Percentiles rank a stretch among this genome's conserved stretches.
phyloP scores from a whole-genome alignment of 1,140 invertebrate species.

The Cotesia typhae region DNA sequence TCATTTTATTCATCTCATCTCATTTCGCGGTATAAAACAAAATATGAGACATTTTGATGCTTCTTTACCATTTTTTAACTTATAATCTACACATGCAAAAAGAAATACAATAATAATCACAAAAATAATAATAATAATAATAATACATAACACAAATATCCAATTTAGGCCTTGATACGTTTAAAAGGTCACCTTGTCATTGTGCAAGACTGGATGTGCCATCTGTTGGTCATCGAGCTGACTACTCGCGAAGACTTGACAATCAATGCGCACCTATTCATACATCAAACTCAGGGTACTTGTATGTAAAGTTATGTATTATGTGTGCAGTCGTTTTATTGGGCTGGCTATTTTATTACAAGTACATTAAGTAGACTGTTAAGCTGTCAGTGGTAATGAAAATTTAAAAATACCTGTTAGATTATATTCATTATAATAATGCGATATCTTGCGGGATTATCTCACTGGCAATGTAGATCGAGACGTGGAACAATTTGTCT shows the following conservation, averaged over 20 bases:
- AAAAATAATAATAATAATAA: too few relatives aligned
- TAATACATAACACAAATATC: background rate
- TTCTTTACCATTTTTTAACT: too few relatives aligned
- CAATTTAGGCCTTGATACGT: background rate
- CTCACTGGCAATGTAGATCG: constrained; percentile 8
- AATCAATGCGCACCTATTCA: constrained; percentile 26
- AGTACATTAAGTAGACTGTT: constrained; percentile 6
- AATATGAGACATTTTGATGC: too few relatives aligned
- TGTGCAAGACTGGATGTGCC: constrained; percentile 41
- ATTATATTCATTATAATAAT: constrained; percentile 5
- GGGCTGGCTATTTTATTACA: background rate
- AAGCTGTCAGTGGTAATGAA: constrained; percentile 5
- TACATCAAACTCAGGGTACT: background rate
- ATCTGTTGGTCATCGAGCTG: constrained; percentile 43
- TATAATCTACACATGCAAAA: too few relatives aligned
- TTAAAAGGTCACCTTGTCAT: constrained; percentile 36
- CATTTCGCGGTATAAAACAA: too few relatives aligned
- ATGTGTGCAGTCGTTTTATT: background rate
- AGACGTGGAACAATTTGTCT: constrained; percentile 12
- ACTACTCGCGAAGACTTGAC: constrained; percentile 30
- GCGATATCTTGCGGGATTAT: background rate
- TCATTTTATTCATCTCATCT: too few relatives aligned
- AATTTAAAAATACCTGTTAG: background rate
- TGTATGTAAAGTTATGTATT: background rate
- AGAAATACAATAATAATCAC: too few relatives aligned